Conservation (phyloP, 2,113 vertebrate genomes). For the Megatriorchis doriae region DNA sequence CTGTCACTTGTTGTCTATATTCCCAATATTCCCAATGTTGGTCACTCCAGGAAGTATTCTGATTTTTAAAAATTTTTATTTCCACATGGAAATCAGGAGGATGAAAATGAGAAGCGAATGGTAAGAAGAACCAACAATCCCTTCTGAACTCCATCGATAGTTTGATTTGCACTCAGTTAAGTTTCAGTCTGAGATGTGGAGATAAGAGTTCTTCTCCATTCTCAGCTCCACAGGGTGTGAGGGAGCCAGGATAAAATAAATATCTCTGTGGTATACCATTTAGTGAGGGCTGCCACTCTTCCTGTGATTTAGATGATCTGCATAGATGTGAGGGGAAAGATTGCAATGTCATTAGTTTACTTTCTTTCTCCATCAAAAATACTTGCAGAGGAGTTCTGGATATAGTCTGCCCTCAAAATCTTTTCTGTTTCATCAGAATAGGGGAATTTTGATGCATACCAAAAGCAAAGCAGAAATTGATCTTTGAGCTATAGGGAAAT, state of each 20-base stretch:
- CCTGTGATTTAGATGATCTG: not conserved
- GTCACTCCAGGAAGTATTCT: not conserved
- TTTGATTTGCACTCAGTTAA: not conserved
- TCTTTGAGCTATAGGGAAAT: not conserved
- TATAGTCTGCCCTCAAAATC: not conserved
- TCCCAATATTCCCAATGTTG: not conserved
- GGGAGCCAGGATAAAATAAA: not conserved
- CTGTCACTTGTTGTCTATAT: not conserved
- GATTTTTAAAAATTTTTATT: not conserved
- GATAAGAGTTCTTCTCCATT: not conserved
- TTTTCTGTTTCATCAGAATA: not conserved
- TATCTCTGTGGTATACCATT: not conserved
- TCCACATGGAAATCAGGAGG: not conserved
- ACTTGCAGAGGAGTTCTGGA: not conserved
- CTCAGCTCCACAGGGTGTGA: not conserved
- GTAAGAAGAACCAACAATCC: not conserved
- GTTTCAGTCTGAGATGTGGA: not conserved
- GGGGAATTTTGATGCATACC: not conserved
- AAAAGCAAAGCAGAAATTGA: not conserved
- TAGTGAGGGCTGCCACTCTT: not conserved
- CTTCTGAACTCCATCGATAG: not conserved
- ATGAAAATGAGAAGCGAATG: not conserved
- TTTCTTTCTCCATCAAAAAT: not conserved
- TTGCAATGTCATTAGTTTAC: not conserved
- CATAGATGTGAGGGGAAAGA: not conserved